A percentile compares a stretch with the other conserved stretches of the same genome.
Evolutionary conservation across 2,888 invertebrate species (phyloP).

Genomic region (Megamerina dolium): DNA sequence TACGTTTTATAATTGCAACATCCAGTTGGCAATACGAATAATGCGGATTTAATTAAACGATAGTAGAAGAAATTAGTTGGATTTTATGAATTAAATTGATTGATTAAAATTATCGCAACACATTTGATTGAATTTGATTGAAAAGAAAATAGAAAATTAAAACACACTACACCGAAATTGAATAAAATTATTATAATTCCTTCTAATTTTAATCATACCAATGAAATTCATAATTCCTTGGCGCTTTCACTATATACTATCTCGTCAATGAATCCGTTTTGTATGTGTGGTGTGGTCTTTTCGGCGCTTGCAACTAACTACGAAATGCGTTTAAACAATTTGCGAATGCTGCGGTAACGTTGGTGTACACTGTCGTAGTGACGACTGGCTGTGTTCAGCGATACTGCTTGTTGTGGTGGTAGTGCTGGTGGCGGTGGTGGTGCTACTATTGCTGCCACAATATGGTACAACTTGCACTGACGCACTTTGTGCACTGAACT

Average conservation of each 20-base stretch:
- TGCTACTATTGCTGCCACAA: conserved; percentile 7
- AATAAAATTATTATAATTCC: not conserved
- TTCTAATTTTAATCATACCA: conserved; percentile 41
- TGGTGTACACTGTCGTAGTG: conserved; percentile 6
- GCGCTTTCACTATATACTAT: conserved; percentile 50
- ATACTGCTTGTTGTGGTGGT: not conserved
- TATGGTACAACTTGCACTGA: conserved; percentile 39
- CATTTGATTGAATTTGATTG: conserved; percentile 1
- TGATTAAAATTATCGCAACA: conserved; percentile 15
- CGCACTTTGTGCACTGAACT: conserved; percentile 43
- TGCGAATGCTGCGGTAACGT: not conserved
- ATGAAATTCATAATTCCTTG: conserved; percentile 52
- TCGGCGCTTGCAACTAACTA: conserved; percentile 8
- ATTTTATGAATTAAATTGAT: conserved; percentile 10
- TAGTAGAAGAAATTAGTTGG: not conserved
- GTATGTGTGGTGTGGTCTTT: conserved; percentile 17
- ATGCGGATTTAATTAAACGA: not conserved
- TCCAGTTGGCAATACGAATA: not conserved
- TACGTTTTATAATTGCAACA: conserved; percentile 4
- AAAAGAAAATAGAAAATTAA: conserved; percentile 13
- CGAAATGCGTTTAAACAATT: not conserved
- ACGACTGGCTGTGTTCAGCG: conserved; percentile 7
- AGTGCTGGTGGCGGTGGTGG: not conserved
- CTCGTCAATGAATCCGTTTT: conserved; percentile 46
- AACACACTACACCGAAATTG: conserved; percentile 7